Conservation (phyloP, 1,140 invertebrate species). For the Eriosoma lanigerum region DNA sequence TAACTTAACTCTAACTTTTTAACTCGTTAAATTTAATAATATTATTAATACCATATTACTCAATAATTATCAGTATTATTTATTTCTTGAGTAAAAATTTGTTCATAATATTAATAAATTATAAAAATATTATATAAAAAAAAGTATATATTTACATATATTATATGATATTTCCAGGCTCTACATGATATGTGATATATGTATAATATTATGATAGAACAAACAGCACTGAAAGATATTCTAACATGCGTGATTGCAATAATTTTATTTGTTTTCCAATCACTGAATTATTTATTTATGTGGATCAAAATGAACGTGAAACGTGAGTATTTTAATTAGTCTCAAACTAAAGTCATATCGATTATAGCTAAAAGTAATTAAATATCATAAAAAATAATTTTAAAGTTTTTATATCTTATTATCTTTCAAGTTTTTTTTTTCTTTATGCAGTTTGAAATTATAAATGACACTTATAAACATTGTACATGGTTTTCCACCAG, state of each 20-base stretch:
- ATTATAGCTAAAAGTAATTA: too few species aligned
- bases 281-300: background rate
- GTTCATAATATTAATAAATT: background rate
- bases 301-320: background rate
- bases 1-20: too few species aligned
- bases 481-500: too few species aligned
- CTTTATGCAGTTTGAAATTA: too few species aligned
- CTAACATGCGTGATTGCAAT: conserved; percentile 21
- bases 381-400: too few species aligned
- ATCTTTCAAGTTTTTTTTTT: too few species aligned
- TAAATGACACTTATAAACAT: too few species aligned
- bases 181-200: background rate
- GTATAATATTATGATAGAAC: conserved; percentile 29
- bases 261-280: conserved; percentile 33
- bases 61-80: background rate
- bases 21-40: background rate
- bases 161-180: background rate
- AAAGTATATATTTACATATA: background rate
- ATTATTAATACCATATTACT: background rate
- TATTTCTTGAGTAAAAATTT: background rate
- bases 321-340: conserved; percentile 16
- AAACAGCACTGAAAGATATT: background rate
- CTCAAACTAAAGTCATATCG: too few species aligned
- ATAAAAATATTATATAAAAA: background rate
- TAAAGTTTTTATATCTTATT: too few species aligned